Evolutionary conservation across 2,797 vertebrate species (phyloP).

Genomic region (Sphenodon punctatus): DNA sequence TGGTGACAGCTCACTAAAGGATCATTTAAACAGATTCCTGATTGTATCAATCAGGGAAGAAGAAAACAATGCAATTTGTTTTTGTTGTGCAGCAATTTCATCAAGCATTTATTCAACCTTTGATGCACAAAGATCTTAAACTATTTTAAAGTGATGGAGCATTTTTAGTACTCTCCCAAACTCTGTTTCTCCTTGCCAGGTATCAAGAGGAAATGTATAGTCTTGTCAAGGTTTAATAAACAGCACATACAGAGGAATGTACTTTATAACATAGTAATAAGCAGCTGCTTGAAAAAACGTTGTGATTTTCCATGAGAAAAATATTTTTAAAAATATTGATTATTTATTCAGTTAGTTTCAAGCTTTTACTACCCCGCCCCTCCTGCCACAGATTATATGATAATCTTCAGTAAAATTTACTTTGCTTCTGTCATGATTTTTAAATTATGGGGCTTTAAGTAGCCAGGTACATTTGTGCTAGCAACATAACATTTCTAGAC

Average conservation of each 20-base stretch:
- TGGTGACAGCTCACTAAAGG: conserved; percentile 81
- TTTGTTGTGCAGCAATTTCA: conserved; percentile 50
- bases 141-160: conserved; percentile 53
- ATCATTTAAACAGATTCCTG: conserved; percentile 70
- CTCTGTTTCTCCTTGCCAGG: conserved; percentile 41
- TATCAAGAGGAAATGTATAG: conserved; percentile 42
- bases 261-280: conserved; percentile 49
- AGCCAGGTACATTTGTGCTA: conserved; percentile 44
- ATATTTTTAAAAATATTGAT: conserved; percentile 55
- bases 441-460: conserved; percentile 46
- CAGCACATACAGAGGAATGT: conserved; percentile 51
- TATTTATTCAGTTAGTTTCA: too few species aligned
- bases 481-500: conserved; percentile 22
- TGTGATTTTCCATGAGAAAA: conserved; percentile 56
- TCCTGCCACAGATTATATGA: conserved; percentile 49
- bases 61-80: conserved; percentile 50
- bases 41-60: conserved; percentile 61
- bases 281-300: conserved; percentile 60
- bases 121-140: conserved; percentile 48
- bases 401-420: conserved; percentile 68
- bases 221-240: conserved; percentile 51
- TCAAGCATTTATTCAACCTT: conserved; percentile 61
- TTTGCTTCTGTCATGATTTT: conserved; percentile 46
- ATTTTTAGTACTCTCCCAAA: conserved; percentile 58
- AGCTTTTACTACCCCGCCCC: background rate